phyloP scores from a whole-genome alignment of 2,888 invertebrate species.

The Minunthozetes semirufus region DNA sequence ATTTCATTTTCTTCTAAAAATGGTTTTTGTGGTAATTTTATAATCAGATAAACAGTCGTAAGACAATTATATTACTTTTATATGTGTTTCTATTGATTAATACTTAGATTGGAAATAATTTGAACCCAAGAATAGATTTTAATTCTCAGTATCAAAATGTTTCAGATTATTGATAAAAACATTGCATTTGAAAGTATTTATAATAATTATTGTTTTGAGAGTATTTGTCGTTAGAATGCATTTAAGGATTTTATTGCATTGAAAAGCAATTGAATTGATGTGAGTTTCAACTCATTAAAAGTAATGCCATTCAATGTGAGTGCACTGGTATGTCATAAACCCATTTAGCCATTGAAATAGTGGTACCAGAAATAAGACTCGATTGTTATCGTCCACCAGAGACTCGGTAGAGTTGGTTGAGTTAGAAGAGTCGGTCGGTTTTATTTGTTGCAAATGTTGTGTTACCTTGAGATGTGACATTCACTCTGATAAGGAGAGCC shows the following conservation, averaged over 20 bases:
- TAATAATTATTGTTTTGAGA: not conserved
- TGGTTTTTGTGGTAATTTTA: no score
- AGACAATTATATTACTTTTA: no score
- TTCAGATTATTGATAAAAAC: no score
- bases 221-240: not conserved
- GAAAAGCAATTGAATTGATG: not conserved
- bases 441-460: constrained; percentile 18
- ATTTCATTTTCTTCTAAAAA: no score
- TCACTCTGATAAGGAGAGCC: not conserved
- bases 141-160: no score
- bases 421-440: constrained; percentile 1
- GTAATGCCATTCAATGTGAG: not conserved
- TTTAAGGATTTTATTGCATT: not conserved
- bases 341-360: constrained; percentile 9
- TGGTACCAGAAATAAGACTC: constrained; percentile 14
- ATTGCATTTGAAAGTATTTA: not conserved
- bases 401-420: not conserved
- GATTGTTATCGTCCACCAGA: constrained; percentile 13
- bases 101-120: no score
- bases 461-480: constrained; percentile 19
- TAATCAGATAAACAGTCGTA: no score
- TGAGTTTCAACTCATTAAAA: not conserved
- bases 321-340: constrained; percentile 21
- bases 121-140: no score
- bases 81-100: no score